Conservation (phyloP, 2,797 vertebrate genomes). For the Xiphophorus birchmanni region DNA sequence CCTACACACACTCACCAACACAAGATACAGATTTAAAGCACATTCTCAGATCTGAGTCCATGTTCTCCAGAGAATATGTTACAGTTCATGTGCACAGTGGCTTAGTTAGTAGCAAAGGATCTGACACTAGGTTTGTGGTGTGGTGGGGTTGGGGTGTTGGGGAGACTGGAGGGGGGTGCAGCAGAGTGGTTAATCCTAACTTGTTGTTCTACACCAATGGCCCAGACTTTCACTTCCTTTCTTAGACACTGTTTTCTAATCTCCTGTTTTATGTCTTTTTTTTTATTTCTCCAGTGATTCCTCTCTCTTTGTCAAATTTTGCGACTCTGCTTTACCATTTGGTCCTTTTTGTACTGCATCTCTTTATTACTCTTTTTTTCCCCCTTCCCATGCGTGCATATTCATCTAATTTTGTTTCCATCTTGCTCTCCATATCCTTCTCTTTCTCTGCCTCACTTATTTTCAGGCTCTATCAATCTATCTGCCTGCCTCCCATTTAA, state of each 20-base stretch:
- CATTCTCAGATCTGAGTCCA: conserved; percentile 32
- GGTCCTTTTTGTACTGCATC: not conserved
- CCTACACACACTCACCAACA: not conserved
- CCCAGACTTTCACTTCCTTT: conserved; percentile 36
- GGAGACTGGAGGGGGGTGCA: conserved; percentile 7
- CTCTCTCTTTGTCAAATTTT: conserved; percentile 1
- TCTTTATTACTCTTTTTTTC: conserved; percentile 13
- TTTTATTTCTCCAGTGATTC: not conserved
- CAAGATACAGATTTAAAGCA: not conserved
- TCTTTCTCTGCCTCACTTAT: conserved; percentile 17
- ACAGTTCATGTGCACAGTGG: conserved; percentile 44
- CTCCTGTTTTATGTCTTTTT: not conserved
- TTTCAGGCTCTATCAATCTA: conserved; percentile 39
- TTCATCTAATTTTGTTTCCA: conserved; percentile 34
- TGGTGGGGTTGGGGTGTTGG: conserved; percentile 32
- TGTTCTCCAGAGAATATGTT: conserved; percentile 42
- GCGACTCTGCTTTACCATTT: not conserved
- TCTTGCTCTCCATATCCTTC: not conserved
- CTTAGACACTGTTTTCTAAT: conserved; percentile 10
- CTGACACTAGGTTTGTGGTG: conserved; percentile 36
- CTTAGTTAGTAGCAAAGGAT: conserved; percentile 68
- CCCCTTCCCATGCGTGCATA: conserved; percentile 10
- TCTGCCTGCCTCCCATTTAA: conserved; percentile 46
- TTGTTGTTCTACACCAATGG: conserved; percentile 75
- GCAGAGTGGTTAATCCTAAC: conserved; percentile 72